Evolutionary conservation across 2,797 vertebrate species (phyloP), one percentile per base, ranked within the genome.

Genomic region (Gastrophryne carolinensis): DNA sequence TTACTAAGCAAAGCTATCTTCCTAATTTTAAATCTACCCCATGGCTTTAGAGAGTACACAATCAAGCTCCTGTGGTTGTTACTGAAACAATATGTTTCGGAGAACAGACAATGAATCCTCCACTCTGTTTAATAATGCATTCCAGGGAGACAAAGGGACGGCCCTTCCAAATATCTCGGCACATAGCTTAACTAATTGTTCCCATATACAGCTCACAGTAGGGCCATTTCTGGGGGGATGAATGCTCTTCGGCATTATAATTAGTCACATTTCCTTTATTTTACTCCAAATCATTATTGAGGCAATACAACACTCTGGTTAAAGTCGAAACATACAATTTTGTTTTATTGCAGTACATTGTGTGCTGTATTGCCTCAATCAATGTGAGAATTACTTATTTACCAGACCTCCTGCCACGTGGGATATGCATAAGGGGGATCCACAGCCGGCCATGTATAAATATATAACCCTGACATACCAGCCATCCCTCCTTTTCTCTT

Each of bases 171-270:
- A 68, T 68, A 54, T 68, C 50, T 29, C 50, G 4, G 23, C 65
- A 37, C 65, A 41, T 68, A 41, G 65, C 65, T 54, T 32, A 68
- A 56, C 50, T 68, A 68, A 68, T 68, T 68, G 65, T 56, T 68
- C 50, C 65, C 65, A 68, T 54, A 68, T 54, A 68, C 32, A 39
- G 39, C 50, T 68, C 65, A 68, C 65, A 39, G 50, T 29, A 56
- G 65, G 50, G 56, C 23, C 13, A 24, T 13, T 37, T 39, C 5
- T 11, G 21, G 37, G 15, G 19, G 19, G 7, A 19, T 39, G 23
- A 68, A 27, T 37, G 63, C 29, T 27, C 34, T 41, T 56, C 37
- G 27, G 15, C 26, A 68, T 41, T 12, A 56, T 56, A 54, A 68
- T 56, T 41, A 39, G 34, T 7, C 11, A 68, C 11, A 17, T 54